phyloP scores from a whole-genome alignment of 2,113 vertebrate genomes.

The Typhlomys cinereus region DNA sequence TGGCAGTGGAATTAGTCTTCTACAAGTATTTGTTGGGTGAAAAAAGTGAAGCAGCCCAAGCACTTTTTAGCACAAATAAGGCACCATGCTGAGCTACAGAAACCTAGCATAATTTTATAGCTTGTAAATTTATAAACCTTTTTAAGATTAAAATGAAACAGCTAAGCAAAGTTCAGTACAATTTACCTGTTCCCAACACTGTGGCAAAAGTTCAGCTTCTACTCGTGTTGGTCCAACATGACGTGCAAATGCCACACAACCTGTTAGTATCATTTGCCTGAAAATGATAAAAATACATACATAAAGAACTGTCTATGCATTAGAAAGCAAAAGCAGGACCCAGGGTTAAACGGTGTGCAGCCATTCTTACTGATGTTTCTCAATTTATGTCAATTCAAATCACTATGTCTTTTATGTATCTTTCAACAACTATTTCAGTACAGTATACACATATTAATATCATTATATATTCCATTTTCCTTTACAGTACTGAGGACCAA shows the following conservation, averaged over 20 bases:
- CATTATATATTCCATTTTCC: background rate
- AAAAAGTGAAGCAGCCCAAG: background rate
- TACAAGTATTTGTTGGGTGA: background rate
- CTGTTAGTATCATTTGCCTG: constrained; percentile 99
- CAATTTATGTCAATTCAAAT: background rate
- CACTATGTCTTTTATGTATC: background rate
- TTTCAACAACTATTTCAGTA: background rate
- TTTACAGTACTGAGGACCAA: background rate
- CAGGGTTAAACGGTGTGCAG: background rate
- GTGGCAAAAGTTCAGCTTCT: constrained; percentile 97
- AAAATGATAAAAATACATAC: constrained; percentile 57
- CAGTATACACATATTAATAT: background rate
- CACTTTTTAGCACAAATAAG: background rate
- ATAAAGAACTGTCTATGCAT: background rate
- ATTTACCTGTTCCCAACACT: constrained; percentile 99
- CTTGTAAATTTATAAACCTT: background rate
- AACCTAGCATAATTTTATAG: background rate
- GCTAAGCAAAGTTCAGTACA: background rate
- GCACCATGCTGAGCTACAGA: background rate
- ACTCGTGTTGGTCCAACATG: constrained; percentile 98
- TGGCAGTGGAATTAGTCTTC: background rate
- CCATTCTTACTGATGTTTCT: background rate
- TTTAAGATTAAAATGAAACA: background rate
- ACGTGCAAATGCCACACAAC: constrained; percentile 97
- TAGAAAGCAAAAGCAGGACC: background rate